phyloP scores from a whole-genome alignment of 2,888 invertebrate species.

The Galerucella calmariensis region DNA sequence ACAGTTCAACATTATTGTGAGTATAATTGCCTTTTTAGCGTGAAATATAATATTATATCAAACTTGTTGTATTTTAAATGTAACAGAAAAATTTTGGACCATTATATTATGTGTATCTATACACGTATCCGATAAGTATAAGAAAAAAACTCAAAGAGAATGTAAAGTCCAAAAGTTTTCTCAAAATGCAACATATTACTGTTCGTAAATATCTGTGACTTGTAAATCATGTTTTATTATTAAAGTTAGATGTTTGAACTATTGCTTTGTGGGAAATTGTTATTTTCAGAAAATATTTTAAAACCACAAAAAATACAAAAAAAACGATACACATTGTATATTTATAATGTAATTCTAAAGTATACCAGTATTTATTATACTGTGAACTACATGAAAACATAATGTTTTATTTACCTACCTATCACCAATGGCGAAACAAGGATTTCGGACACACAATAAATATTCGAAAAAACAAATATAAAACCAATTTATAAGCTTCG shows the following conservation, averaged over 20 bases:
- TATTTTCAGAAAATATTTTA: conserved; percentile 69
- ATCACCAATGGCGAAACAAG: too few species aligned
- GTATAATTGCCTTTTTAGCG: conserved; percentile 67
- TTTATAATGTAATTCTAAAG: conserved; percentile 70
- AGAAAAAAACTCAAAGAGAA: conserved; percentile 1
- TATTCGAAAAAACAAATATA: too few species aligned
- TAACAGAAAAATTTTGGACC: conserved; percentile 58
- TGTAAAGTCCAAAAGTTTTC: conserved; percentile 50
- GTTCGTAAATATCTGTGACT: conserved; percentile 65
- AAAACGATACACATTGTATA: conserved; percentile 69
- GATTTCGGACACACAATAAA: too few species aligned
- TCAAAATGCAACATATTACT: conserved; percentile 62
- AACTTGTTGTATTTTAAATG: conserved; percentile 62
- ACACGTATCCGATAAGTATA: conserved; percentile 32
- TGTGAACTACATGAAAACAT: conserved; percentile 65
- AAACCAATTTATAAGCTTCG: too few species aligned
- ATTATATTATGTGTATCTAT: conserved; percentile 32
- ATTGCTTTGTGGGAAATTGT: conserved; percentile 69
- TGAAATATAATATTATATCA: conserved; percentile 62
- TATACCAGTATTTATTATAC: conserved; percentile 70
- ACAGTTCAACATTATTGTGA: conserved; percentile 62
- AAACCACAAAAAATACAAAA: conserved; percentile 65
- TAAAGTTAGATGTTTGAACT: conserved; percentile 66
- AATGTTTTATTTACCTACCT: conserved; percentile 53
- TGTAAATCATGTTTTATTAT: conserved; percentile 65